Percentiles rank a stretch among this genome's conserved stretches.
These are phyloP conservation scores for Anarsia innoxiella DNA, from an alignment of 2,888 invertebrate genomes.

Conservation along the genomic window DNA sequence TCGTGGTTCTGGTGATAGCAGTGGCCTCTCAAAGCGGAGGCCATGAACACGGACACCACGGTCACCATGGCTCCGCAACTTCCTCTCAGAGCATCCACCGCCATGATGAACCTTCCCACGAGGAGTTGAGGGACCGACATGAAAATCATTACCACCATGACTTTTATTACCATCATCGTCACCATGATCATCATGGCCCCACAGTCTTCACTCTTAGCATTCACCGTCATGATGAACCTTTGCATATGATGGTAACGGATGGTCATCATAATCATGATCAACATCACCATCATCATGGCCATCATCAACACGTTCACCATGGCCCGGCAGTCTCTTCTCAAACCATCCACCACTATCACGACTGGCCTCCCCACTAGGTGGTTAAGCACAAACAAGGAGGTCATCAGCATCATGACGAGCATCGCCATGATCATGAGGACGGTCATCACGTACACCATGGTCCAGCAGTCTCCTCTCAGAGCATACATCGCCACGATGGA, in stretches of 20 bases:
- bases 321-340: too few species aligned
- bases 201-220: background rate
- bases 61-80: constrained; percentile 33
- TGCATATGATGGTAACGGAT: background rate
- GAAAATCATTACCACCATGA: constrained; percentile 25
- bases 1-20: constrained; percentile 36
- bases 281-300: background rate
- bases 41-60: constrained; percentile 32
- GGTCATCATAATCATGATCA: background rate
- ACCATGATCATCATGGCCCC: background rate
- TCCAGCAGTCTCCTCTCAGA: too few species aligned
- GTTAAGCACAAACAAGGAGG: too few species aligned
- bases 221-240: constrained; percentile 1
- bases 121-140: constrained; percentile 28
- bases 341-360: constrained; percentile 42
- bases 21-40: constrained; percentile 35
- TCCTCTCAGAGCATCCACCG: constrained; percentile 53
- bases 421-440: too few species aligned
- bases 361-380: constrained; percentile 13
- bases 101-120: constrained; percentile 43
- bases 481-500: too few species aligned
- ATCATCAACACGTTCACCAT: constrained; percentile 24
- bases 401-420: too few species aligned
- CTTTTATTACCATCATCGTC: constrained; percentile 3
- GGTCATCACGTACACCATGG: too few species aligned